Conservation (phyloP, 2,888 invertebrate genomes). For the Pinctada fucata region DNA sequence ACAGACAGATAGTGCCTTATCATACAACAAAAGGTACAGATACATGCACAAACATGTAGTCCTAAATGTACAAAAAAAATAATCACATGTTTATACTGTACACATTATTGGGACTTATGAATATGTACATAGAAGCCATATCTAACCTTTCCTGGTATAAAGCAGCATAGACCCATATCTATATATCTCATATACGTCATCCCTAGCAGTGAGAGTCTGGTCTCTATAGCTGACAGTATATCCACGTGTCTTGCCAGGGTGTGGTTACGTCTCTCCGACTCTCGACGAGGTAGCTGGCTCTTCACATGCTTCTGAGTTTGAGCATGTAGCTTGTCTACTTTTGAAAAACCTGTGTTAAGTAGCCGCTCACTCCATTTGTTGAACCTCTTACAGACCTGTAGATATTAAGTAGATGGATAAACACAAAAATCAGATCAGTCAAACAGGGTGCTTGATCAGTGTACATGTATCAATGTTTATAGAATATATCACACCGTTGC, state of each 20-base stretch:
- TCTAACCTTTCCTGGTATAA: slow-evolving; percentile 92
- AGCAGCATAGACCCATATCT: slow-evolving; percentile 89
- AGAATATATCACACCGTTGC: not conserved
- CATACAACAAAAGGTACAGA: no score
- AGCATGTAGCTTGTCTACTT: slow-evolving; percentile 87
- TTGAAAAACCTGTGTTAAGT: slow-evolving; percentile 89
- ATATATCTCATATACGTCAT: slow-evolving; percentile 96
- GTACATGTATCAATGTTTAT: not conserved
- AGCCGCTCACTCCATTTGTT: slow-evolving; percentile 86
- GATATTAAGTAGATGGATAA: not conserved
- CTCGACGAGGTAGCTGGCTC: slow-evolving; percentile 88
- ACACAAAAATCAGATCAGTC: no score
- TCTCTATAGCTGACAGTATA: slow-evolving; percentile 92
- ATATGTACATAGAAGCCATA: no score
- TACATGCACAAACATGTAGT: no score
- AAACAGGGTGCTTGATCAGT: not conserved
- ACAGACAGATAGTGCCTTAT: no score
- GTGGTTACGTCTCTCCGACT: slow-evolving; percentile 92
- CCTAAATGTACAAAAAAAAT: no score
- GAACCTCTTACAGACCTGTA: slow-evolving; percentile 87
- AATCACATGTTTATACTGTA: no score
- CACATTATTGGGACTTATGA: no score
- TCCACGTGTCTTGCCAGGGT: slow-evolving; percentile 92
- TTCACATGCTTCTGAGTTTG: slow-evolving; percentile 88
- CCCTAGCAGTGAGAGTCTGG: slow-evolving; percentile 91